Base-by-base conservation (phyloP, 2,888 invertebrate species). In the Autographa pulchrina region DNA sequence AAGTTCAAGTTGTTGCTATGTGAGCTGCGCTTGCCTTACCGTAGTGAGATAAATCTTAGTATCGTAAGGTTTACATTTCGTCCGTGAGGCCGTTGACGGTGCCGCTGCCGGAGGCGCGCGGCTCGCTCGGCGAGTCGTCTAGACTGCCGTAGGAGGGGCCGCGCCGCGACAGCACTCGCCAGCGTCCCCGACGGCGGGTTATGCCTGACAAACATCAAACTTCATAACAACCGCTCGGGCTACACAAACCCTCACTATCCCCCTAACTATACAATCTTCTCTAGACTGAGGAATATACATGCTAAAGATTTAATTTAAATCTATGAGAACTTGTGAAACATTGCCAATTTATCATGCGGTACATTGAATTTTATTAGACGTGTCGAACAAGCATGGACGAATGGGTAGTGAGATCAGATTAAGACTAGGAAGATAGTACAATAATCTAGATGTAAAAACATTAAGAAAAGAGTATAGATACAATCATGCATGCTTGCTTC, bases 121-220 rank as follows among this genome's bases (percentile, higher is more conserved):
- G 92, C 86, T 91, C 92, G 75, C 80, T 86, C 79, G 89, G 87
- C 82, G 90, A 82, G 74, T 91, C 85, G 87, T 93, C 96, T 96
- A 97, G 93, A 96, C 96, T 96, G 96, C 96, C 96, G 96, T 97
- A 96, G 96, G 96, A 92, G 93, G 93, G 93, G 91, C 96, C 95
- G 92, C 94, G 92, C 89, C 92, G 90, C 89, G 91, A 87, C 87
- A 87, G 89, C 88, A 93, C 90, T 87, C 93, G 92, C 93, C 91
- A 91, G 87, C 94, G 93, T 90, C 94, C 93, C 93, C 95, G 92
- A 90, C 92, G 91, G 88, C 95, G 90, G 91, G 96, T 96, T 96
- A 96, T 94, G 96, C 96, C 96, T 96, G 91, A 62, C 72, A 68
- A 77, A 82, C 70, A 77, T 64, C 68, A 76, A 82, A 78, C 43